Conservation (phyloP, 2,888 invertebrate genomes). For the Synanthedon andrenaeformis region DNA sequence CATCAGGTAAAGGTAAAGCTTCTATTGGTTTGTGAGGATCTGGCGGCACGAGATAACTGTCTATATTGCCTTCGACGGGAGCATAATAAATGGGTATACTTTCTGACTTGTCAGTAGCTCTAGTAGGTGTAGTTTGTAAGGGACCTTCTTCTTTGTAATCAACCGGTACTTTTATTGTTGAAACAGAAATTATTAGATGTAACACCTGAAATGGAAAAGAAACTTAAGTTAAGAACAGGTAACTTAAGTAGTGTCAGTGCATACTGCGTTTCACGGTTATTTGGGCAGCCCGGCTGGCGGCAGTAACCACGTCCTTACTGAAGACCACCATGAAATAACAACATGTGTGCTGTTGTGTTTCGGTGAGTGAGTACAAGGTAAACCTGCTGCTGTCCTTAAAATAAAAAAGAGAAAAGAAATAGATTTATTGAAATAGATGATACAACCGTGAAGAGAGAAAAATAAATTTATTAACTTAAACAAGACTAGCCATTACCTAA, state of each 20-base stretch:
- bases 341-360: too few species aligned
- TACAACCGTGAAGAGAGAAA: too few species aligned
- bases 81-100: slow-evolving; percentile 35
- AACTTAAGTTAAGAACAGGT: too few species aligned
- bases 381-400: background rate
- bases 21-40: slow-evolving; percentile 33
- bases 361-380: too few species aligned
- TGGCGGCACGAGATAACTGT: slow-evolving; percentile 46
- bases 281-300: too few species aligned
- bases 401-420: background rate
- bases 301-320: too few species aligned
- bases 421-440: background rate
- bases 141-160: slow-evolving; percentile 22
- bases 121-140: slow-evolving; percentile 17
- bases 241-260: too few species aligned
- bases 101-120: slow-evolving; percentile 9
- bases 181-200: slow-evolving; percentile 22
- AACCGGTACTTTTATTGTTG: slow-evolving; percentile 45
- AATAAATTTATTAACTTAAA: background rate
- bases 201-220: slow-evolving; percentile 33
- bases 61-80: slow-evolving; percentile 27
- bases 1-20: slow-evolving; percentile 22
- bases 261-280: too few species aligned
- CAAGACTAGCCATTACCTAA: background rate
- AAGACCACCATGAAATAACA: too few species aligned